These are phyloP conservation scores for Ictalurus punctatus DNA, from an alignment of 2,113 vertebrate species.

Conservation along the genomic window DNA sequence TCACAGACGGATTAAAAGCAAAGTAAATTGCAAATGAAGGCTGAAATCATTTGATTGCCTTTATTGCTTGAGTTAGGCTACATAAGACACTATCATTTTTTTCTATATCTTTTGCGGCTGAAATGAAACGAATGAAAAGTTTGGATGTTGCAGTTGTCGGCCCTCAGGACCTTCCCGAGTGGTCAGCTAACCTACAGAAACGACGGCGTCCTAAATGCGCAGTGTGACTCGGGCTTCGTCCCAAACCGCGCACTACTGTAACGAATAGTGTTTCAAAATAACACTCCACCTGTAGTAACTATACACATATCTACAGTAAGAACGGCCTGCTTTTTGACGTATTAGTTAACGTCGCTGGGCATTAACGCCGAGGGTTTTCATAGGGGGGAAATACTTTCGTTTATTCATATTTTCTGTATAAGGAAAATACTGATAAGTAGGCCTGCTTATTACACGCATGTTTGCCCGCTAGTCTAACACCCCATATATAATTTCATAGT, in stretches of 20 bases:
- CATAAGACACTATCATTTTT: background rate
- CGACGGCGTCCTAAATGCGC: background rate
- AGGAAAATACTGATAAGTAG: too few relatives aligned
- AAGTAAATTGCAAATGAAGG: background rate
- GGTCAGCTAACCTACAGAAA: background rate
- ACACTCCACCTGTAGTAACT: background rate
- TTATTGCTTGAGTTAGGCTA: background rate
- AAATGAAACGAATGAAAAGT: slow-evolving; percentile 16
- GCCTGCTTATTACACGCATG: background rate
- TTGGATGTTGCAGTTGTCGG: background rate
- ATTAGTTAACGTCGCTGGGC: background rate
- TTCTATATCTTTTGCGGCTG: background rate
- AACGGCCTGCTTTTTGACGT: background rate
- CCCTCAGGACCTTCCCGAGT: background rate
- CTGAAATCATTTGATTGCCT: background rate
- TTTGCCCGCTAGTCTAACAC: background rate
- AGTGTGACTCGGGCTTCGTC: slow-evolving; percentile 1
- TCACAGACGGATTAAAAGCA: background rate
- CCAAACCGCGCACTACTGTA: slow-evolving; percentile 23
- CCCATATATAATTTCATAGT: background rate
- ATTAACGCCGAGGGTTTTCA: background rate
- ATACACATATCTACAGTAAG: background rate
- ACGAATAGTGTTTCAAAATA: background rate
- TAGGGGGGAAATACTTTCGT: background rate
- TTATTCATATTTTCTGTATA: background rate